Percentiles rank a stretch among this genome's conserved stretches.
Evolutionary conservation across 2,888 invertebrate species (phyloP).

Genomic region (Ceriagrion tenellum): DNA sequence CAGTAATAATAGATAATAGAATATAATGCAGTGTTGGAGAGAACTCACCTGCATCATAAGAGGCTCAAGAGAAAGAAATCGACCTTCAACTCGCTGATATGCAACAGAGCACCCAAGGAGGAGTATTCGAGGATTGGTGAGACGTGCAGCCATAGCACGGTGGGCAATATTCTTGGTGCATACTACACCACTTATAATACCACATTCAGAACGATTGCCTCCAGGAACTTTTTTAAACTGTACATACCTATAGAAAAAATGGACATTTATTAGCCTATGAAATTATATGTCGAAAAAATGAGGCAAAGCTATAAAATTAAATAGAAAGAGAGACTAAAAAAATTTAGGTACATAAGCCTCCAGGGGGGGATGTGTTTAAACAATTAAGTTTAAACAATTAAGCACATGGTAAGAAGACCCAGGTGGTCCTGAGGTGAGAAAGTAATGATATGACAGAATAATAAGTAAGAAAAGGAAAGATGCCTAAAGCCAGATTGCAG

Average conservation of each 20-base stretch:
- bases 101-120: constrained; percentile 94
- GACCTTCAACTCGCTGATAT: constrained; percentile 96
- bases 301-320: background rate
- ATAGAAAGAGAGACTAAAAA: background rate
- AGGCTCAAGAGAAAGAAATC: constrained; percentile 95
- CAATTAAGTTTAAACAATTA: too few species aligned
- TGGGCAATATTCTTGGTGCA: constrained; percentile 97
- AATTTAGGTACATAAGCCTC: too few species aligned
- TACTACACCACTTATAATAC: constrained; percentile 92
- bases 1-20: too few species aligned
- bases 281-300: background rate
- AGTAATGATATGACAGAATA: too few species aligned
- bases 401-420: too few species aligned
- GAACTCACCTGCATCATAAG: constrained; percentile 90
- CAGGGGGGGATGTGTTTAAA: too few species aligned
- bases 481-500: too few species aligned
- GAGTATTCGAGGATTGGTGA: constrained; percentile 91
- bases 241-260: constrained; percentile 81
- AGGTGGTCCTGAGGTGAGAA: too few species aligned
- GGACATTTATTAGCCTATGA: too few species aligned
- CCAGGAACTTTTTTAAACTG: constrained; percentile 96
- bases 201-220: constrained; percentile 86
- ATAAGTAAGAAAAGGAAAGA: too few species aligned
- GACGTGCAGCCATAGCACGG: constrained; percentile 89
- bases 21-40: too few species aligned